Percentiles rank a stretch among this genome's conserved stretches.
Evolutionary conservation across 2,888 invertebrate genomes (phyloP).

Genomic region (Cyaniris semiargus): DNA sequence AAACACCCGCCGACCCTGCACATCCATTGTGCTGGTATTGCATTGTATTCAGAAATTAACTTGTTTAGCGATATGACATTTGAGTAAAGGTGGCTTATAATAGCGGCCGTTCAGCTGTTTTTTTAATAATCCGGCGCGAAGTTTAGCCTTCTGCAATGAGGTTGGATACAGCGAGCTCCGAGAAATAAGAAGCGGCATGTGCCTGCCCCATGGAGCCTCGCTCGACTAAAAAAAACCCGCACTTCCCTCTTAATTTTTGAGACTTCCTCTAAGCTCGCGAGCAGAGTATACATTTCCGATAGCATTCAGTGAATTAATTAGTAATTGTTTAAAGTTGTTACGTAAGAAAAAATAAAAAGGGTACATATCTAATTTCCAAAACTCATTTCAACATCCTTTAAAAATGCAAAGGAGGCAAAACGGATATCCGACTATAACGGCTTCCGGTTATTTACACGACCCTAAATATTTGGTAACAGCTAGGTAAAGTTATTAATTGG

Average conservation of each 20-base stretch:
- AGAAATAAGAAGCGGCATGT: not conserved
- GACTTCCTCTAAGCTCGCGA: not conserved
- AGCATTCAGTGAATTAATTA: not conserved
- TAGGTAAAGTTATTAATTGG: not conserved
- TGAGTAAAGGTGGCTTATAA: not conserved
- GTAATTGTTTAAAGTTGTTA: no score
- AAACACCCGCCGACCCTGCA: not conserved
- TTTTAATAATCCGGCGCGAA: not conserved
- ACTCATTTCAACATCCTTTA: not conserved
- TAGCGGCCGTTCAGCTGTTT: not conserved
- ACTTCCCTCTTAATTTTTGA: not conserved
- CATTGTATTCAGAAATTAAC: slow-evolving; percentile 1
- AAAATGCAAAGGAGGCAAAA: slow-evolving; percentile 15
- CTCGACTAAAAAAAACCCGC: not conserved
- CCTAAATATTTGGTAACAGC: not conserved
- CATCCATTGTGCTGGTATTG: not conserved
- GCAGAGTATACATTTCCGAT: not conserved
- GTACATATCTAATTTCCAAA: not conserved
- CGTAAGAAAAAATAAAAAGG: slow-evolving; percentile 1
- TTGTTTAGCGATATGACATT: not conserved
- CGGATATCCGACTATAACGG: slow-evolving; percentile 6
- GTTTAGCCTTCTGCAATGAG: no score
- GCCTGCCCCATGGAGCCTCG: not conserved
- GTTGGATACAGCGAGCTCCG: no score
- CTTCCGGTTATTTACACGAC: slow-evolving; percentile 6